A percentile compares a stretch with the other conserved stretches of the same genome.
Conservation (phyloP, 2,888 invertebrate species). For the Timema cristinae region DNA sequence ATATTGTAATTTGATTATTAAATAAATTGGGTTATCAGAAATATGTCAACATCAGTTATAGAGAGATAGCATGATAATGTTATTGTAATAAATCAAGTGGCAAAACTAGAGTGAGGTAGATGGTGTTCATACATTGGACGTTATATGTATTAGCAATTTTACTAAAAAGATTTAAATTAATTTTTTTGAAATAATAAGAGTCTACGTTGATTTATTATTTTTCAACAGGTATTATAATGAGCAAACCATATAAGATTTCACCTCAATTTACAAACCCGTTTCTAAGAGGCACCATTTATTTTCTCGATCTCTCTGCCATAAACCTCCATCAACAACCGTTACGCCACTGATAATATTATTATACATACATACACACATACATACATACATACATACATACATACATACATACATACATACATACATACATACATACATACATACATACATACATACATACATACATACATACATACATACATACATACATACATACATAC, state of each 20-base stretch:
- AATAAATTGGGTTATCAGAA: neutral
- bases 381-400: neutral
- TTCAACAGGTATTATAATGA: no score
- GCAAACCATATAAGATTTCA: no score
- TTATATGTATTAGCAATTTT: no score
- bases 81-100: neutral
- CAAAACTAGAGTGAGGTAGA: neutral
- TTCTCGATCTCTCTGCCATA: neutral
- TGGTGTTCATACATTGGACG: no score
- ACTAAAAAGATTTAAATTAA: no score
- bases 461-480: neutral
- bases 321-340: no score
- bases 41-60: no score
- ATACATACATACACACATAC: neutral
- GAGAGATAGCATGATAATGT: no score
- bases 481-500: neutral
- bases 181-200: no score
- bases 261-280: no score
- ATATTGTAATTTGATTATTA: neutral
- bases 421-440: neutral
- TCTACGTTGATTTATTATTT: no score
- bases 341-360: neutral
- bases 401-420: neutral
- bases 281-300: neutral
- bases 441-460: neutral